These are phyloP conservation scores for Botrylloides violaceus DNA, from an alignment of 23 tunicate species.

Conservation along the genomic window DNA sequence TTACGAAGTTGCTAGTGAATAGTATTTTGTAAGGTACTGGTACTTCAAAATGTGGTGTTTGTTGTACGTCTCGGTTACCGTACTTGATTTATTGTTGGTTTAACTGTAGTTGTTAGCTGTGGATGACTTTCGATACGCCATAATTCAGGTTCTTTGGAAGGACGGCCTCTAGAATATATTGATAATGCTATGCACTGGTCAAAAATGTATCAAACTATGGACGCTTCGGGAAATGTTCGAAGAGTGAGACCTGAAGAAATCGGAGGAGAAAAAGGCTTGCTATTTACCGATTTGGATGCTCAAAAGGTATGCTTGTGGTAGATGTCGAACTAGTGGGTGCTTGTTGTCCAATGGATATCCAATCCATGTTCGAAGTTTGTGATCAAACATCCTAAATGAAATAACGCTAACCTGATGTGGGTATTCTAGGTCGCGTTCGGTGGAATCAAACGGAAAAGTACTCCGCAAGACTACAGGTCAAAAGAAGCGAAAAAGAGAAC, in stretches of 20 bases:
- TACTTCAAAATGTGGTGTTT: too few species aligned
- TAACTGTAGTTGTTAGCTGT: too few species aligned
- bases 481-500: conserved; percentile 59
- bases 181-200: conserved; percentile 91
- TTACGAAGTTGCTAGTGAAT: too few species aligned
- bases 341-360: too few species aligned
- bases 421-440: conserved; percentile 36
- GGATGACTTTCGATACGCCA: not conserved
- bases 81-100: too few species aligned
- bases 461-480: conserved; percentile 20
- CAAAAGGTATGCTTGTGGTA: conserved; percentile 21
- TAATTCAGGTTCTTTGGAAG: not conserved
- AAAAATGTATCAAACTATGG: conserved; percentile 69
- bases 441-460: conserved; percentile 32
- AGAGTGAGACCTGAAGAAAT: conserved; percentile 63
- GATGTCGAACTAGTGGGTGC: too few species aligned
- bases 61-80: too few species aligned
- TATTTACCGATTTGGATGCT: conserved; percentile 54
- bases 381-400: too few species aligned
- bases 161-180: conserved; percentile 4
- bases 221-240: not conserved
- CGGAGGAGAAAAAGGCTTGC: conserved; percentile 71
- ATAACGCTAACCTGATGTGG: too few species aligned
- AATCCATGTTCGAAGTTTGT: too few species aligned
- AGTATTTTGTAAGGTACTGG: too few species aligned